These are phyloP conservation scores for Leptoclinus maculatus DNA, from an alignment of 2,797 vertebrate genomes.

Conservation along the genomic window DNA sequence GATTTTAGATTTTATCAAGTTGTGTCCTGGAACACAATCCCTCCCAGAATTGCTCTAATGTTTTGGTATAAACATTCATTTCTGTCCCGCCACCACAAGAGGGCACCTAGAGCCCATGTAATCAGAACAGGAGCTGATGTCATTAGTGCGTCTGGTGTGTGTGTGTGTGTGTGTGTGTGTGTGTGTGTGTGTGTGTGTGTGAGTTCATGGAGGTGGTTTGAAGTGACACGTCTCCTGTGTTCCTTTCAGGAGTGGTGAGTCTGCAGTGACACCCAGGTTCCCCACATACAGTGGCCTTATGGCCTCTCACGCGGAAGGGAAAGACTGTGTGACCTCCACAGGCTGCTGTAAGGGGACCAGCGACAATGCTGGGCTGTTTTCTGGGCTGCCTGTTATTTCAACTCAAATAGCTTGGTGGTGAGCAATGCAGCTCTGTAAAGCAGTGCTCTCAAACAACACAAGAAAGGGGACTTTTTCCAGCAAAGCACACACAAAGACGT, in stretches of 20 bases:
- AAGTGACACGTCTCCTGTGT: constrained; percentile 16
- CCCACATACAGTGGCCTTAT: constrained; percentile 85
- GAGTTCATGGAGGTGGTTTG: constrained; percentile 4
- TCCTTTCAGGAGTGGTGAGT: constrained; percentile 15
- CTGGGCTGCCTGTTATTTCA: constrained; percentile 79
- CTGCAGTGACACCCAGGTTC: constrained; percentile 63
- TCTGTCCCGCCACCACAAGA: constrained; percentile 67
- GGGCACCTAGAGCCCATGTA: constrained; percentile 63
- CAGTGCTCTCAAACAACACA: constrained; percentile 17
- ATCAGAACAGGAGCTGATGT: constrained; percentile 39
- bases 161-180: constrained; percentile 12
- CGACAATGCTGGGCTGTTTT: constrained; percentile 84
- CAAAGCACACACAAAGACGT: constrained; percentile 9
- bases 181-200: background rate
- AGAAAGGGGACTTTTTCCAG: constrained; percentile 29
- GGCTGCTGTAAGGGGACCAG: constrained; percentile 81
- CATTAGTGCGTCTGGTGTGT: constrained; percentile 32
- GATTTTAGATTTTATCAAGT: background rate
- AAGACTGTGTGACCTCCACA: constrained; percentile 86
- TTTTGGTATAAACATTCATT: constrained; percentile 43
- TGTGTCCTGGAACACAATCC: constrained; percentile 7
- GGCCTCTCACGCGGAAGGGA: constrained; percentile 81
- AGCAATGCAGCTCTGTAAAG: constrained; percentile 27
- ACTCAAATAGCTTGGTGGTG: constrained; percentile 76
- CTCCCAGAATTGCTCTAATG: background rate